phyloP scores from a whole-genome alignment of 1,140 invertebrate genomes.

The Apocrypta bakeri region DNA sequence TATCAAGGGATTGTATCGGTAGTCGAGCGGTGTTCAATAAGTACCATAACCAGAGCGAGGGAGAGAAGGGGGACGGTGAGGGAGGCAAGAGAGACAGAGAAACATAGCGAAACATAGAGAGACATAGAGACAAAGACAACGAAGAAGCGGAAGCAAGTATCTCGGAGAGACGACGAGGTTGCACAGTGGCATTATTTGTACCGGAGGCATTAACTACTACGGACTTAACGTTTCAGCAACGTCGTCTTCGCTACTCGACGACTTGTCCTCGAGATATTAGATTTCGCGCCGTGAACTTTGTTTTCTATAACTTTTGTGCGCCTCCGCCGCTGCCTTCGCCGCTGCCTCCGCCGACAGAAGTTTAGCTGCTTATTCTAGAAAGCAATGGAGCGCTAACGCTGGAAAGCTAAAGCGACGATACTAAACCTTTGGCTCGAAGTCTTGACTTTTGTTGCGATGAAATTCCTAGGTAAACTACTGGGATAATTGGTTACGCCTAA shows the following conservation, averaged over 20 bases:
- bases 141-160: neutral
- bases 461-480: neutral
- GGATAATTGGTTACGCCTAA: neutral
- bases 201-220: constrained; percentile 20
- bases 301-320: constrained; percentile 28
- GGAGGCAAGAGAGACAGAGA: constrained; percentile 14
- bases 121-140: constrained; percentile 1
- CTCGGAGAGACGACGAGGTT: neutral
- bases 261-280: constrained; percentile 40
- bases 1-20: constrained; percentile 39
- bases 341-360: neutral
- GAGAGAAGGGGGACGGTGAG: neutral
- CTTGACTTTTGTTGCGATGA: constrained; percentile 1
- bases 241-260: neutral
- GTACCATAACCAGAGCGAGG: constrained; percentile 40
- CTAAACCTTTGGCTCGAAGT: neutral
- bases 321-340: no score
- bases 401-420: neutral
- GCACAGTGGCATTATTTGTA: constrained; percentile 29
- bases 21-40: constrained; percentile 38
- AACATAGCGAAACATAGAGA: constrained; percentile 14
- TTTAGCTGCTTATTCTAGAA: neutral
- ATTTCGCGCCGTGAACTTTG: constrained; percentile 34
- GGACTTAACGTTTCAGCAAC: constrained; percentile 14
- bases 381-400: neutral